A percentile compares a stretch with the other conserved stretches of the same genome.
These are phyloP conservation scores for Perodicticus potto DNA, from an alignment of 2,797 vertebrate species.

Conservation along the genomic window DNA sequence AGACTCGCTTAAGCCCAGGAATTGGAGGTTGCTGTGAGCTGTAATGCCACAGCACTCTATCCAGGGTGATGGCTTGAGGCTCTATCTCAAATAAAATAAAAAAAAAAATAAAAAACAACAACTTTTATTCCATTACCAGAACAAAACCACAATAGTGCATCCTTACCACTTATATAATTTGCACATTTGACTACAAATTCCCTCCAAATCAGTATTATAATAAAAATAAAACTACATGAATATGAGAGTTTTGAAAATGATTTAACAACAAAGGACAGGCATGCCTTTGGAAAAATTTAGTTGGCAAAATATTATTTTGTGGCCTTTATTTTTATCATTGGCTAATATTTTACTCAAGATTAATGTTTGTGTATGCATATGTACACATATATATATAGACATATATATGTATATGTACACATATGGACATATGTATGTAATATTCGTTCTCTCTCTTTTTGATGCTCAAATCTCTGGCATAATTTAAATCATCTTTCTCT, in stretches of 20 bases:
- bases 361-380: background rate
- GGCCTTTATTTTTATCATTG: background rate
- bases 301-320: background rate
- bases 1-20: no score
- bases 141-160: background rate
- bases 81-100: no score
- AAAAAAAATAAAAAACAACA: no score
- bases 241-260: conserved; percentile 30
- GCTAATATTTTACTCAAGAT: background rate
- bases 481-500: background rate
- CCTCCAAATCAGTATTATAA: background rate
- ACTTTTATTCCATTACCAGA: background rate
- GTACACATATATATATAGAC: background rate
- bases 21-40: no score
- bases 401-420: background rate
- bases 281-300: background rate
- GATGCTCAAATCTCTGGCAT: background rate
- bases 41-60: no score
- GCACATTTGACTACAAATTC: background rate
- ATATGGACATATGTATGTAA: no score
- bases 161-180: background rate
- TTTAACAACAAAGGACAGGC: background rate
- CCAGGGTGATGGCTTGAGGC: no score
- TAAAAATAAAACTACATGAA: conserved; percentile 19
- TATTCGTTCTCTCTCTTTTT: background rate